Conservation (phyloP, 2,113 vertebrate species). For the Aramus guarauna region DNA sequence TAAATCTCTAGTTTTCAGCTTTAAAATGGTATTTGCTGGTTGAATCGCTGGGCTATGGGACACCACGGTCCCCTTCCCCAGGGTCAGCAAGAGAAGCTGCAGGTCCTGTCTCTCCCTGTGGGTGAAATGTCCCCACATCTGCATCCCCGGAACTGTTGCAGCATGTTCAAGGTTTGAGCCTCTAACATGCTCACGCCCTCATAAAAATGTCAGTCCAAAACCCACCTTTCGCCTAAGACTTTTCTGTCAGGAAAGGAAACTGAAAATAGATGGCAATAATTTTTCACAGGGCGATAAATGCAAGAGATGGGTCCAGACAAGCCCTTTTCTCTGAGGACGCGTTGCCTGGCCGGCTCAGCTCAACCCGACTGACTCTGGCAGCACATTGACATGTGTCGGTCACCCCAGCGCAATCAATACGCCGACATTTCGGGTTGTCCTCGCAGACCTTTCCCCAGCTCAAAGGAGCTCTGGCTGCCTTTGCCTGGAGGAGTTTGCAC, state of each 20-base stretch:
- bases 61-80: background rate
- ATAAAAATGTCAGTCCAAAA: background rate
- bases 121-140: background rate
- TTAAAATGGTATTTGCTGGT: background rate
- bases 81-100: accelerated
- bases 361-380: background rate
- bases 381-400: background rate
- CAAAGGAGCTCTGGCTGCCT: background rate
- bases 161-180: background rate
- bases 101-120: background rate
- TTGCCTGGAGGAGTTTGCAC: background rate
- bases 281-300: background rate
- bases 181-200: background rate
- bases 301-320: background rate
- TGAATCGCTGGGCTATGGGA: background rate
- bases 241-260: background rate
- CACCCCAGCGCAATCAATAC: background rate
- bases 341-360: background rate
- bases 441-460: background rate
- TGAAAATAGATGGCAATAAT: background rate
- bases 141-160: background rate
- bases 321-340: background rate
- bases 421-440: background rate
- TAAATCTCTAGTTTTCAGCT: background rate
- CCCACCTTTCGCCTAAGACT: background rate